phyloP scores from a whole-genome alignment of 2,888 invertebrate species.

The Diplolepis rosae region DNA sequence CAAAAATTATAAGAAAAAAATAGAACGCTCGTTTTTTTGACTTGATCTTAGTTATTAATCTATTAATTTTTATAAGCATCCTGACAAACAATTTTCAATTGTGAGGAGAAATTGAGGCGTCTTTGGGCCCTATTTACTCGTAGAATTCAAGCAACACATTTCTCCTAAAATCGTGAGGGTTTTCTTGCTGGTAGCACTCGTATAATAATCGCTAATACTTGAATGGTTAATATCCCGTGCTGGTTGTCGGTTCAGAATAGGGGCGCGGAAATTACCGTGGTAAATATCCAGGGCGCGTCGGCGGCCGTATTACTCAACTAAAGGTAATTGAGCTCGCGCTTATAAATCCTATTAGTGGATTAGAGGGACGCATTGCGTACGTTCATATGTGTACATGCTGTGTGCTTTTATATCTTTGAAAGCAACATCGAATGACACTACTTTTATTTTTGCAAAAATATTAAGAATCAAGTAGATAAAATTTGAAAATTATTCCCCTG shows the following conservation, averaged over 20 bases:
- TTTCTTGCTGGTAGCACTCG: constrained; percentile 34
- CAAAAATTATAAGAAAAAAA: too few species aligned
- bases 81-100: neutral
- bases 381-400: constrained; percentile 26
- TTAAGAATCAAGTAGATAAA: too few species aligned
- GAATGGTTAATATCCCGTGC: constrained; percentile 53
- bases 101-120: neutral
- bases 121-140: neutral
- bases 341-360: constrained; percentile 74
- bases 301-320: constrained; percentile 65
- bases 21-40: too few species aligned
- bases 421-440: neutral
- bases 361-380: constrained; percentile 60
- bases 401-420: neutral
- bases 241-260: constrained; percentile 46
- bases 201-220: constrained; percentile 53
- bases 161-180: neutral
- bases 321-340: constrained; percentile 71
- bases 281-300: constrained; percentile 59
- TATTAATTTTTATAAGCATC: too few species aligned
- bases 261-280: constrained; percentile 59
- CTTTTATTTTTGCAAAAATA: neutral
- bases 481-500: too few species aligned
- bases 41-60: too few species aligned
- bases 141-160: neutral